Conservation (phyloP, 2,888 invertebrate species). For the Hemaris fuciformis region DNA sequence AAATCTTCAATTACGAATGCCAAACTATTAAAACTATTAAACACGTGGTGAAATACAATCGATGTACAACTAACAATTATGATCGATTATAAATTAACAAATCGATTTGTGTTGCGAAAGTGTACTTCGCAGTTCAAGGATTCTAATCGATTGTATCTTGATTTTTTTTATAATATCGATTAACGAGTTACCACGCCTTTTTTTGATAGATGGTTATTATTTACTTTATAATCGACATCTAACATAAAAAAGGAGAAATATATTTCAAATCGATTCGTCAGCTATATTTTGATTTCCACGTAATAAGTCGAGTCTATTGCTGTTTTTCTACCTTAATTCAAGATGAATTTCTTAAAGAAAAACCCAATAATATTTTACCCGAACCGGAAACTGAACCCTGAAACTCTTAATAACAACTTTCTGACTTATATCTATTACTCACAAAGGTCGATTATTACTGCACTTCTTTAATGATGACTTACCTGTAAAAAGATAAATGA, state of each 20-base stretch:
- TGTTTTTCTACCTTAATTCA: too few relatives aligned
- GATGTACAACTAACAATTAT: not conserved
- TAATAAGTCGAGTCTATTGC: too few relatives aligned
- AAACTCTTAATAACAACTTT: too few relatives aligned
- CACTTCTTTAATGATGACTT: not conserved
- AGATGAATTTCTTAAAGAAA: too few relatives aligned
- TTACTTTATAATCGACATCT: not conserved
- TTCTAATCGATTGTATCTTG: not conserved
- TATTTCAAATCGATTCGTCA: too few relatives aligned
- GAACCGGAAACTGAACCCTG: too few relatives aligned
- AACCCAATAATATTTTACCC: too few relatives aligned
- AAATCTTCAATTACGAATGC: not conserved
- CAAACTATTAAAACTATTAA: not conserved
- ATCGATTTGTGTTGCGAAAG: conserved; percentile 1
- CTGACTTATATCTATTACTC: not conserved
- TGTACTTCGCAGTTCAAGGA: not conserved
- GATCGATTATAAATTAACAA: conserved; percentile 8
- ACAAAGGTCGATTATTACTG: not conserved
- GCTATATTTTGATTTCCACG: too few relatives aligned
- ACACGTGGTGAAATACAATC: not conserved
- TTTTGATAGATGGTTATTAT: not conserved
- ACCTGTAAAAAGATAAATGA: not conserved
- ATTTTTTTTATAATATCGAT: not conserved
- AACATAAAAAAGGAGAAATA: too few relatives aligned
- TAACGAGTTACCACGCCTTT: not conserved